Evolutionary conservation across 2,113 vertebrate species (phyloP), one percentile per base, ranked within the genome.

Genomic region (Larimichthys polyactis): DNA sequence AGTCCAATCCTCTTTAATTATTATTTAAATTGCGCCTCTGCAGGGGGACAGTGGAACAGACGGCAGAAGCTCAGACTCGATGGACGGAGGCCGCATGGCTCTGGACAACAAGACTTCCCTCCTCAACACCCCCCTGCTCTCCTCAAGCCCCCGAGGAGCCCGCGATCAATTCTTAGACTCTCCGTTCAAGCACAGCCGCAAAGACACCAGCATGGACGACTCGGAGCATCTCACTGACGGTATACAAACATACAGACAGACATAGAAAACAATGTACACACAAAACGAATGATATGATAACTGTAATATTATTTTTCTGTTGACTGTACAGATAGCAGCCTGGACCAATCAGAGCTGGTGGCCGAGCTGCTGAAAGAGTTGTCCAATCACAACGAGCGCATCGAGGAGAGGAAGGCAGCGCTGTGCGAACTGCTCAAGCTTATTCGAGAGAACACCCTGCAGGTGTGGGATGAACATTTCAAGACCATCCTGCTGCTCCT

Each of bases 391-490:
- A 98, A 98, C 16, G 98, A 98, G 91, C 96, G 97, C 27, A 93
- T 97, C 20, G 98, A 99, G 90, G 98, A 99, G 93, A 95, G 97
- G 87, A 98, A 98, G 79, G 94, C 95, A 5, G 97, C 98, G 11
- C 93, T 99, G 16, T 97, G 96, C 0, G 97, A 99, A 67, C 95
- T 99, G 60, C 96, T 98, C 93, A 97, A 97, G 85, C 93, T 98
- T 73, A 98, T 97, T 77, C 96, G 97, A 4, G 97, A 98, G 83
- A 97, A 98, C 73, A 95, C 96, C 16, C 96, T 97, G 3, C 96
- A 96, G 88, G 96, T 98, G 89, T 99, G 97, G 97, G 97, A 99
- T 69, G 97, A 99, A 71, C 98, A 99, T 83, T 99, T 99, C 94
- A 99, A 99, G 95, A 99, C 98, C 90, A 97, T 98, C 94, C 90